Evolutionary conservation across 2,888 invertebrate genomes (phyloP).

Genomic region (Muschampia plurimacula): DNA sequence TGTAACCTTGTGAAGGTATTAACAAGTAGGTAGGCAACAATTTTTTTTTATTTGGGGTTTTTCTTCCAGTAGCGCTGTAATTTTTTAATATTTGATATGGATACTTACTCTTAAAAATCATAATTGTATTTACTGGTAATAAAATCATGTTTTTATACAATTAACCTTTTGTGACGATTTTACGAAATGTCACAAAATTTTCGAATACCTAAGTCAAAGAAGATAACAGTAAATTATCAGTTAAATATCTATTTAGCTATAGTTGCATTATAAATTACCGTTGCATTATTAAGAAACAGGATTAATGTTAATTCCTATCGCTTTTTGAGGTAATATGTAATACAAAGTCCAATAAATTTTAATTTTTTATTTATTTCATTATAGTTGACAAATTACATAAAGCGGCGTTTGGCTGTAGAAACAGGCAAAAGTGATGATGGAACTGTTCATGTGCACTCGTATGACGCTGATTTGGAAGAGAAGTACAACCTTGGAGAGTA

Average conservation of each 20-base stretch:
- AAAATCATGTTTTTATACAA: too few relatives aligned
- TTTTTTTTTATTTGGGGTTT: too few relatives aligned
- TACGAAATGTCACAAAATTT: not conserved
- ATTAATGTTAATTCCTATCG: slow-evolving; percentile 16
- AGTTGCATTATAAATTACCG: not conserved
- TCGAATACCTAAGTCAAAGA: not conserved
- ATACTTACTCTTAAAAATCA: too few relatives aligned
- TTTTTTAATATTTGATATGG: too few relatives aligned
- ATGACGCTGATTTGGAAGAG: slow-evolving; percentile 80
- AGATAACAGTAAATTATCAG: not conserved
- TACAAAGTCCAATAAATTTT: too few relatives aligned
- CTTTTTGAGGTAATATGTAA: too few relatives aligned
- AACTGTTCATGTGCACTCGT: slow-evolving; percentile 62
- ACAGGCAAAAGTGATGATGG: slow-evolving; percentile 66
- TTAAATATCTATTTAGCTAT: not conserved
- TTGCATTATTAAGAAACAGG: slow-evolving; percentile 1
- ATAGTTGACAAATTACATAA: slow-evolving; percentile 59
- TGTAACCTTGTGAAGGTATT: too few relatives aligned
- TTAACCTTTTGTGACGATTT: too few relatives aligned
- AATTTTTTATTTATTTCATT: slow-evolving; percentile 34
- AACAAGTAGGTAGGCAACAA: too few relatives aligned
- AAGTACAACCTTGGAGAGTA: slow-evolving; percentile 83
- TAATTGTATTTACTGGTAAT: too few relatives aligned
- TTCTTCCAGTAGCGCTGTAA: too few relatives aligned
- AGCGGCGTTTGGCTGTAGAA: slow-evolving; percentile 61